phyloP scores from a whole-genome alignment of 2,113 vertebrate genomes.

The Butastur rufipennis region DNA sequence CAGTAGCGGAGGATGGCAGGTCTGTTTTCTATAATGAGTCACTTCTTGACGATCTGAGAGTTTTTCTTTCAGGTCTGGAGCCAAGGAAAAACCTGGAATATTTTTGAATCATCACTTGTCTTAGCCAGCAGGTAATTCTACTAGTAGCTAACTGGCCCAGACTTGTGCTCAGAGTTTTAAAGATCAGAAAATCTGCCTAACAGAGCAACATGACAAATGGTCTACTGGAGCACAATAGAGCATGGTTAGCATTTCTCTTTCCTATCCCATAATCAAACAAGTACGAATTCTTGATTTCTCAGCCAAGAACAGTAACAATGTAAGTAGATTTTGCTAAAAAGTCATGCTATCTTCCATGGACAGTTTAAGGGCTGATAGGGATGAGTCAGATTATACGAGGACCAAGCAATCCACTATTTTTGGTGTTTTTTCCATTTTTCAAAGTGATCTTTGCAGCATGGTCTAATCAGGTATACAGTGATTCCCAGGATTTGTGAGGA shows the following conservation, averaged over 20 bases:
- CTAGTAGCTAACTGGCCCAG: not conserved
- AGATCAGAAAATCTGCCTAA: not conserved
- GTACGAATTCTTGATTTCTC: not conserved
- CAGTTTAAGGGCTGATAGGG: not conserved
- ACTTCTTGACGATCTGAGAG: not conserved
- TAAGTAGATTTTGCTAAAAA: not conserved
- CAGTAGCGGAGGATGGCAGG: not conserved
- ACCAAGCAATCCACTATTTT: not conserved
- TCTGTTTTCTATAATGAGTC: slow-evolving; percentile 40
- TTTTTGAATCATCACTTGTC: slow-evolving; percentile 3
- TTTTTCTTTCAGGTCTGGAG: slow-evolving; percentile 3
- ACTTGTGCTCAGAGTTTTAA: not conserved
- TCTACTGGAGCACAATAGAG: not conserved
- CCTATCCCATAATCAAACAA: not conserved
- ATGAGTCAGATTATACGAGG: not conserved
- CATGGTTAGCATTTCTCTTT: not conserved
- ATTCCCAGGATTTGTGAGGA: not conserved
- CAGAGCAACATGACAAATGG: not conserved
- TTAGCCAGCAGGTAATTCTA: not conserved
- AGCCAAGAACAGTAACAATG: not conserved
- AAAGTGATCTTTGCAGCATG: not conserved
- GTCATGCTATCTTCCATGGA: not conserved
- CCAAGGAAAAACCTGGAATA: not conserved
- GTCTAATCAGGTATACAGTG: not conserved
- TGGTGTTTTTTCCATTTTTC: not conserved